Evolutionary conservation across 2,113 vertebrate genomes (phyloP), one percentile per base, ranked within the genome.

Genomic region (Panthera tigris): DNA sequence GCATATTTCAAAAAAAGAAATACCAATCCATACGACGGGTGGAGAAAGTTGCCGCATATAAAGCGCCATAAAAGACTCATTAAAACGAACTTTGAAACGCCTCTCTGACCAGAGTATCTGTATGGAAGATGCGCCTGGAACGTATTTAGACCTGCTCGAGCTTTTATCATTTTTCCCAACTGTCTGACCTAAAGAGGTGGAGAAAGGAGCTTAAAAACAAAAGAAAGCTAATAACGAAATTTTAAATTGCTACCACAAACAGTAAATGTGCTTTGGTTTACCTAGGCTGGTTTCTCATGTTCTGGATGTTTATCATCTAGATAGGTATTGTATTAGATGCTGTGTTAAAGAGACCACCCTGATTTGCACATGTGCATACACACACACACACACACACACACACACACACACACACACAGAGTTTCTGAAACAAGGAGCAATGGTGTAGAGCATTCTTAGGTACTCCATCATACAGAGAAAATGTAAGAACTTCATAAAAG

Each of bases 1-100:
- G 61, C 94, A 95, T 92, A 97, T 96, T 98, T 98, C 76, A 97
- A 82, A 93, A 97, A 97, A 78, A 89, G 84, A 96, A 97, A 93
- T 27, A 13, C 68, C 78, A 27, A 65, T 97, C 97, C 96, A 73
- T 97, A 96, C 97, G 98, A 98, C 23, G 45, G 89, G 78, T 91
- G 94, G 69, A 97, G 91, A 98, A 98, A 96, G 79, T 79, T 7
- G 18, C 89, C 10, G 0, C 66, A 33, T 25, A 76, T 55, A 89
- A 89, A 65, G 91, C 71, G 71, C 88, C 84, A 90, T 80, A 97
- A 94, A 96, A 97, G 65, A 41, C 87, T 50, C 3, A n/a, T 86
- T 74, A 41, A 95, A 96, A 96, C 14, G 61, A 13, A 61, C 96
- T 95, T 91, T 91, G 66, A 80, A 95, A 61, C 88, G 95, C 91